Base-by-base conservation (phyloP, 1,140 invertebrate species). In the Ridgeia piscesae region DNA sequence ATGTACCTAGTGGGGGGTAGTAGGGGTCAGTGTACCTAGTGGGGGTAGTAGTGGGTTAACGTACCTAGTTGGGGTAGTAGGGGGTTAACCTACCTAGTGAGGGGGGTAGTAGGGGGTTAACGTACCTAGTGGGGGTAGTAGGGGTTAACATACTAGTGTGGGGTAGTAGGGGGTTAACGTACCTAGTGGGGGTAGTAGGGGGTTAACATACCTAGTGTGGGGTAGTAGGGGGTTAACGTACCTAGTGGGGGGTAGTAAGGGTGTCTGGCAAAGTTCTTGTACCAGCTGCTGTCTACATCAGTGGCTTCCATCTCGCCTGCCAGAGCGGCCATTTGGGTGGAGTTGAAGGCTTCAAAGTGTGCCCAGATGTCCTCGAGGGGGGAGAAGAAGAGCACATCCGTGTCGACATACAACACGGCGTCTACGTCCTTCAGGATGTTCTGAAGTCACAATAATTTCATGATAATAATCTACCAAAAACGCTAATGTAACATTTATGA, bases 261-360 rank as follows among this genome's bases (percentile, higher is more conserved):
- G 97, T 99, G 98, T 93, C 98, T 97, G 0, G 98, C 98, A 97
- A 99, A 99, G 93, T 98, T 96, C 94, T 99, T 99, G 95, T 99
- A 99, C 99, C 99, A 99, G 1, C 98, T 98, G 89, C 98, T 97
- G 94, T 98, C 98, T 27, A n/a, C n/a, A n/a, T n/a, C n/a, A n/a
- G 97, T 97, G 95, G 99, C 98, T 95, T 99, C 98, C 96, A 98
- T 97, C 96, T 99, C 98, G 4, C 98, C 97, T 34, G 98, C 97
- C 93, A 99, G 95, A 0, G 97, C 98, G 90, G 98, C 98, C 94
- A 99, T 97, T 94, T 99, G 98, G 89, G 97, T 97, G 4, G 96
- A 96, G 96, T 99, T 99, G 97, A 99, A 99, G 92, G 97, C 96
- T 50, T 96, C 96, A 95, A 99, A 99, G 95, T 97, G 97, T 35